Evolutionary conservation across 2,113 vertebrate species (phyloP).

Genomic region (Forbesichthys agassizii): DNA sequence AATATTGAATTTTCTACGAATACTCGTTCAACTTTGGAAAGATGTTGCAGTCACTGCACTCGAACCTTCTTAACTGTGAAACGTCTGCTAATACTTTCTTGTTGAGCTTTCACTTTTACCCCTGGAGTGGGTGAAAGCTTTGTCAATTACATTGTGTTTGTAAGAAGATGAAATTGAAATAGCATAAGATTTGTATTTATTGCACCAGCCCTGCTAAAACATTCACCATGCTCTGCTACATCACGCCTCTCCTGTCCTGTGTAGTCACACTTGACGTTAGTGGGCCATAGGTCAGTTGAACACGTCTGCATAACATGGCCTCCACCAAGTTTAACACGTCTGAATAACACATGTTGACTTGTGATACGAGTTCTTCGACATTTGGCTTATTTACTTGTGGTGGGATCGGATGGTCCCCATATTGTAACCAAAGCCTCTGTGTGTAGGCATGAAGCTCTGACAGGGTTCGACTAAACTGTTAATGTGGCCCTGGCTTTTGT

Average conservation of each 20-base stretch:
- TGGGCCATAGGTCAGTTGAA: too few relatives aligned
- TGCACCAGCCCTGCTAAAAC: neutral
- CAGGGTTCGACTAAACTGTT: constrained; percentile 14
- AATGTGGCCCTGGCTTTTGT: neutral
- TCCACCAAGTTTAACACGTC: neutral
- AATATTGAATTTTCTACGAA: too few relatives aligned
- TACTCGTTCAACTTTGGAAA: too few relatives aligned
- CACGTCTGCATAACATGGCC: too few relatives aligned
- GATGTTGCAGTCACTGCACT: too few relatives aligned
- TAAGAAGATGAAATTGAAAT: too few relatives aligned
- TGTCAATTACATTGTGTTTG: too few relatives aligned
- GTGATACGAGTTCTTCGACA: neutral
- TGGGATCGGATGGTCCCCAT: neutral
- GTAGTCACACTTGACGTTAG: neutral
- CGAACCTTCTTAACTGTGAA: too few relatives aligned
- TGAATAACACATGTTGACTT: neutral
- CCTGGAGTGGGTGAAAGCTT: too few relatives aligned
- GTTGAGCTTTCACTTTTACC: too few relatives aligned
- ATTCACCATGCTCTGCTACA: constrained; percentile 51
- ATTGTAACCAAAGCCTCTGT: neutral
- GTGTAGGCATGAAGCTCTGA: neutral
- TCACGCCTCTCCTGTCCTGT: constrained; percentile 27
- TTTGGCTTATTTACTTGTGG: neutral
- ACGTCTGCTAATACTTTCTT: too few relatives aligned
- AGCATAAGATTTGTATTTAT: too few relatives aligned